Percentiles rank a stretch among this genome's conserved stretches.
These are phyloP conservation scores for Triplophysa yarkandensis DNA, from an alignment of 2,797 vertebrate genomes.

Conservation along the genomic window DNA sequence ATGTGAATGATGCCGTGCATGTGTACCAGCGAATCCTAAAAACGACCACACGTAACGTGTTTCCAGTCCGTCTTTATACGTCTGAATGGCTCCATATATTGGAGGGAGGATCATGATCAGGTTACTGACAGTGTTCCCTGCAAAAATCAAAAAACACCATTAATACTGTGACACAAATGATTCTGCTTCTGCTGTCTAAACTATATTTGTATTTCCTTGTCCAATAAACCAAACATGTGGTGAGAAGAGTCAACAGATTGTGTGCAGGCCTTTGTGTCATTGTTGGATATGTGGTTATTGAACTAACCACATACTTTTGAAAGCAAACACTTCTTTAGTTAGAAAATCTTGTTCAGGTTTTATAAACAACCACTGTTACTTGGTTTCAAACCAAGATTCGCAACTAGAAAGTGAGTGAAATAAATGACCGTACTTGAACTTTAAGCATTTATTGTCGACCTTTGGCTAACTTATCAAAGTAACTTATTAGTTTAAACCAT, in stretches of 20 bases:
- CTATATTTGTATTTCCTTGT: slow-evolving; percentile 40
- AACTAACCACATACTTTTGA: slow-evolving; percentile 33
- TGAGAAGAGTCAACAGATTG: not conserved
- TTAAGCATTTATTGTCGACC: not conserved
- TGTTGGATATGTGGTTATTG: slow-evolving; percentile 4
- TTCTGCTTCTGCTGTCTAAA: slow-evolving; percentile 15
- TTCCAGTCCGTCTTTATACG: slow-evolving; percentile 88
- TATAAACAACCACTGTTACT: not conserved
- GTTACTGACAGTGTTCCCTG: slow-evolving; percentile 99
- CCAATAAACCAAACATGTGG: slow-evolving; percentile 20
- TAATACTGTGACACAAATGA: not conserved
- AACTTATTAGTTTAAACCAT: not conserved
- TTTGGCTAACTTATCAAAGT: slow-evolving; percentile 22
- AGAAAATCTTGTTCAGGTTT: not conserved
- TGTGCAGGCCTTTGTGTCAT: not conserved
- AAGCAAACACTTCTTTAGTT: not conserved
- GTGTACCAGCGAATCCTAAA: slow-evolving; percentile 88
- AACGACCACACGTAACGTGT: slow-evolving; percentile 91
- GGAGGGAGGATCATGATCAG: slow-evolving; percentile 99
- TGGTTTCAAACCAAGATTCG: not conserved
- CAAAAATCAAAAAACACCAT: slow-evolving; percentile 4
- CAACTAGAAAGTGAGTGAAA: not conserved
- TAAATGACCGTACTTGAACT: not conserved
- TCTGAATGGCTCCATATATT: slow-evolving; percentile 90
- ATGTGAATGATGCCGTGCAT: not conserved